Evolutionary conservation across 2,113 vertebrate species (phyloP).

Genomic region (Pelusios castaneus): DNA sequence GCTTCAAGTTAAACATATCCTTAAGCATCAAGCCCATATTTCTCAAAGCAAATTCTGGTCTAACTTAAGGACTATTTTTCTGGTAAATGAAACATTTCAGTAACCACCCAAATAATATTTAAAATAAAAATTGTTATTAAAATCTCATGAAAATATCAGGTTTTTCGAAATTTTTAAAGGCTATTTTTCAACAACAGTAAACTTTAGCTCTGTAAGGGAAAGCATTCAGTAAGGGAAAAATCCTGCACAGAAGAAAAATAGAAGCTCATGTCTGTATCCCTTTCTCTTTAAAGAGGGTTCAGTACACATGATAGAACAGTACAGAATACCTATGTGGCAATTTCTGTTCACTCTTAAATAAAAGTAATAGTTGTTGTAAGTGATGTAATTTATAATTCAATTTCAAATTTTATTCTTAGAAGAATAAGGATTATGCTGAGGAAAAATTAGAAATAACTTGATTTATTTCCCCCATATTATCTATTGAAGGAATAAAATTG

Average conservation of each 20-base stretch:
- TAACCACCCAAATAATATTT: neutral
- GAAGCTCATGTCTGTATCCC: neutral
- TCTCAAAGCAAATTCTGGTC: neutral
- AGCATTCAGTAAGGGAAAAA: neutral
- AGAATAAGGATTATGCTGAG: neutral
- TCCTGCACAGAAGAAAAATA: neutral
- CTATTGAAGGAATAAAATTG: neutral
- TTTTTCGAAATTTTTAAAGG: neutral
- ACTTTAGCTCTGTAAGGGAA: neutral
- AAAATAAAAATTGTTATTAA: neutral
- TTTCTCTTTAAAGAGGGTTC: neutral
- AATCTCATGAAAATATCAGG: neutral
- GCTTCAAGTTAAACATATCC: neutral
- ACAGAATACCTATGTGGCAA: neutral
- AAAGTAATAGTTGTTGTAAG: neutral
- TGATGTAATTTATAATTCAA: neutral
- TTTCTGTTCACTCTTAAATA: neutral
- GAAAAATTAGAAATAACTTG: constrained; percentile 13
- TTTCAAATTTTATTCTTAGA: neutral
- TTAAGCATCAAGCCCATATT: neutral
- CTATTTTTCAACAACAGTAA: neutral
- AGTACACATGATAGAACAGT: neutral
- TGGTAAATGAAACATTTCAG: neutral
- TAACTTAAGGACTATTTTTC: neutral
- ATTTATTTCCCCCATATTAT: too few relatives aligned